phyloP scores from a whole-genome alignment of 2,113 vertebrate species.

The Gallinago paraguaiae region DNA sequence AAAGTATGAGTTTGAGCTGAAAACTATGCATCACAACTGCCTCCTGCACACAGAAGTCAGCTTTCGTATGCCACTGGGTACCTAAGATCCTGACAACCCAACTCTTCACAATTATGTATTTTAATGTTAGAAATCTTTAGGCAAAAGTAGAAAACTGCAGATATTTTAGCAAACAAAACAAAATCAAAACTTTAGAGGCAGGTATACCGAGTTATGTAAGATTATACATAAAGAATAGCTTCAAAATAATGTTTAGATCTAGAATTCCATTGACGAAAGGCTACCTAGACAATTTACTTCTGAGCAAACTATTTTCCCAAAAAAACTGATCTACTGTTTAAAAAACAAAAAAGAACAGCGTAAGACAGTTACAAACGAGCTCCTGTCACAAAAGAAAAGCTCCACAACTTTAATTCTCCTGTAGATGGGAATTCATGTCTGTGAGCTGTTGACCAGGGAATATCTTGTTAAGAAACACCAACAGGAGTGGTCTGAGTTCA shows the following conservation, averaged over 20 bases:
- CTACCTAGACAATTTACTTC: background rate
- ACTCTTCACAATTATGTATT: background rate
- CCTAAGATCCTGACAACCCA: background rate
- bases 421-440: background rate
- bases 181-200: background rate
- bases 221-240: background rate
- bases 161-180: background rate
- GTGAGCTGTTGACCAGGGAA: background rate
- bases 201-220: background rate
- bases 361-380: background rate
- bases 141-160: background rate
- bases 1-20: background rate
- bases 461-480: background rate
- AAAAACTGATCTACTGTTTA: background rate
- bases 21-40: background rate
- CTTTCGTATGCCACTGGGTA: background rate
- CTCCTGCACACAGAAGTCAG: background rate
- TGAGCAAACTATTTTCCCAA: fast-evolving
- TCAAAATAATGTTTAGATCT: background rate
- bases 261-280: background rate
- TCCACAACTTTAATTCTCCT: background rate
- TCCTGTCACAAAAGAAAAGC: background rate
- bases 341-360: background rate
- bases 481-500: background rate
- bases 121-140: background rate